Conservation (phyloP, 2,888 invertebrate species). For the Galeopsomyia nigrocyanea region DNA sequence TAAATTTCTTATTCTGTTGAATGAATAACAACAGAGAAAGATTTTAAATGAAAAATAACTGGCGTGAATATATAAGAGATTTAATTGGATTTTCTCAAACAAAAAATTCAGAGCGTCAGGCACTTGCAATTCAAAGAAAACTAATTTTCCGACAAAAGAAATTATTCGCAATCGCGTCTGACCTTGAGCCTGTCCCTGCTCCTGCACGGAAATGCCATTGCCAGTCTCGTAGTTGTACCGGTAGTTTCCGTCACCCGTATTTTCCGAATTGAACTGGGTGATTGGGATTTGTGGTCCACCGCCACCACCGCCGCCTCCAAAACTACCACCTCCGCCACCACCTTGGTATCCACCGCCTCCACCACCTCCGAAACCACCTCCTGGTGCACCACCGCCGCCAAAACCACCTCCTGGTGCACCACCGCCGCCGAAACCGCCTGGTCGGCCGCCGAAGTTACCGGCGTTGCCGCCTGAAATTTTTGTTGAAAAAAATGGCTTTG, state of each 20-base stretch:
- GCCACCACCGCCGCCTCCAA: conserved; percentile 46
- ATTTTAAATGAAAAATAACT: too few relatives aligned
- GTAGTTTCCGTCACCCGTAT: conserved; percentile 63
- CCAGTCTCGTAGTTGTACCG: conserved; percentile 63
- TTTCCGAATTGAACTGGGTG: conserved; percentile 59
- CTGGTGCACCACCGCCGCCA: conserved; percentile 16
- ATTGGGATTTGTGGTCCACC: conserved; percentile 59
- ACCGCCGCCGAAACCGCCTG: conserved; percentile 27
- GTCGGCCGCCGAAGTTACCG: conserved; percentile 37
- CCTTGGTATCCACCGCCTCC: conserved; percentile 16
- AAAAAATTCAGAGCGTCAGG: too few relatives aligned
- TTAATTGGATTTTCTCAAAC: too few relatives aligned
- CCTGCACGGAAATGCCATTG: conserved; percentile 63
- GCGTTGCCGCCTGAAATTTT: conserved; percentile 42
- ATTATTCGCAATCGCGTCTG: not conserved
- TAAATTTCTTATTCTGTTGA: too few relatives aligned
- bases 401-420: conserved; percentile 15
- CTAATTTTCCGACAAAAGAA: too few relatives aligned
- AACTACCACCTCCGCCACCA: conserved; percentile 38
- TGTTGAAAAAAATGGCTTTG: too few relatives aligned
- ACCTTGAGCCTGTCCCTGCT: conserved; percentile 62
- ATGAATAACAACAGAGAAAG: too few relatives aligned
- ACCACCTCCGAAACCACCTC: conserved; percentile 43
- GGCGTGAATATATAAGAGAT: too few relatives aligned
- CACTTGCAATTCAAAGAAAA: too few relatives aligned